Base-by-base conservation (phyloP, 1,140 invertebrate genomes). In the Leucophenga varia region DNA sequence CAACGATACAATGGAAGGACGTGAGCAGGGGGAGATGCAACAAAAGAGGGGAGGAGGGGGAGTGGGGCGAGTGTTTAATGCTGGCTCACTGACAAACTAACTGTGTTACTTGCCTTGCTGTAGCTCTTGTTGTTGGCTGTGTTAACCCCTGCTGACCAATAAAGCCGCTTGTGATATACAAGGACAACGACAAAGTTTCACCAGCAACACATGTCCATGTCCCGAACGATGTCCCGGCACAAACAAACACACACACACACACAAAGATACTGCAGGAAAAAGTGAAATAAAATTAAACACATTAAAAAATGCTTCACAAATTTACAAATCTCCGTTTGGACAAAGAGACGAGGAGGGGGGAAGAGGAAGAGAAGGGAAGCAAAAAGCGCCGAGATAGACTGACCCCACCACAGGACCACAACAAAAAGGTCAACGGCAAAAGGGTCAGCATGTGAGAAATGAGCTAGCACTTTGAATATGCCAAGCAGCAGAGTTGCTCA, bases 261-360 rank as follows among this genome's bases (percentile, higher is more conserved):
- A 14, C 32, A 34, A 34, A 34, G 32, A 14, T n/a, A n/a, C n/a
- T n/a, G n/a, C n/a, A n/a, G n/a, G n/a, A n/a, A n/a, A 35, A 52
- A 52, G 42, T 50, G 58, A 52, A 65, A 57, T 63, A 65, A 65
- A 65, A 65, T 67, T 59, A 61, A 61, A 56, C 55, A 67, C 61
- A 65, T 65, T 65, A 67, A 65, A 65, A 67, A 65, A 61, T 65
- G 63, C 61, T 67, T 65, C 63, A 54, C 61, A 65, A 65, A 67
- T 65, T 65, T 65, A 65, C 63, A 65, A 65, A 67, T 65, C 61
- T 61, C 61, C 44, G 49, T 21, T 39, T 55, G 53, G 43, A 54
- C 54, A 55, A 49, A 41, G 28, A 30, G 14, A 31, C 38, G 39
- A 49, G 36, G 49, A 43, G 39, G 35, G 25, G 38, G 39, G 22